A percentile compares a stretch with the other conserved stretches of the same genome.
Evolutionary conservation across 2,797 vertebrate genomes (phyloP).

Genomic region (Silurus lanzhouensis): DNA sequence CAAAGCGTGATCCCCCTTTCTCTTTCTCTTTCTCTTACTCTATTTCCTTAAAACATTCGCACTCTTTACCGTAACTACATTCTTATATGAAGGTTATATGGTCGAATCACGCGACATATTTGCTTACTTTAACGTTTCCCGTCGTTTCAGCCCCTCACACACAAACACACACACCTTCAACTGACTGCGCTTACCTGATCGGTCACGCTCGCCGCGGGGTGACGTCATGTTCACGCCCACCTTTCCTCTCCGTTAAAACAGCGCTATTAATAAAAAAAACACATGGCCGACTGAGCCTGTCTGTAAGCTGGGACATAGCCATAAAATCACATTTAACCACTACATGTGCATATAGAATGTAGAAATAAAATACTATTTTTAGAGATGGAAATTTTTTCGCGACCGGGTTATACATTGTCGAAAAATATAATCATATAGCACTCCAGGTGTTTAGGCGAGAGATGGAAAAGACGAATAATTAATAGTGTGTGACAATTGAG

Average conservation of each 20-base stretch:
- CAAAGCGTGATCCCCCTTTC: background rate
- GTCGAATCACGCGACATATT: background rate
- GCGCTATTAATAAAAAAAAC: background rate
- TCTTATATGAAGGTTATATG: background rate
- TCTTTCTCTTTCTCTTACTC: background rate
- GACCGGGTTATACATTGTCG: background rate
- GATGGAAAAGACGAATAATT: background rate
- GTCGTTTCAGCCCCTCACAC: background rate
- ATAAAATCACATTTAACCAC: background rate
- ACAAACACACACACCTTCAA: background rate
- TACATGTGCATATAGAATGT: background rate
- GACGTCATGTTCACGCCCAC: slow-evolving; percentile 54
- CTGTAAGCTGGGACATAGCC: background rate
- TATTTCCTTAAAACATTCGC: background rate
- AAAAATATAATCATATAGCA: background rate
- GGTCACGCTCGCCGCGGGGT: slow-evolving; percentile 33
- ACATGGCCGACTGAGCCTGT: background rate
- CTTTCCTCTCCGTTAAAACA: background rate
- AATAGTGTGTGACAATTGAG: background rate
- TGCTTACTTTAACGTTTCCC: background rate
- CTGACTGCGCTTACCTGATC: slow-evolving; percentile 48
- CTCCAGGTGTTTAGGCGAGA: background rate
- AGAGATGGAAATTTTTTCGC: background rate
- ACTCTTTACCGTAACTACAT: background rate
- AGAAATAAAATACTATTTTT: background rate